phyloP scores from a whole-genome alignment of 2,113 vertebrate genomes.

The Platichthys stellatus region DNA sequence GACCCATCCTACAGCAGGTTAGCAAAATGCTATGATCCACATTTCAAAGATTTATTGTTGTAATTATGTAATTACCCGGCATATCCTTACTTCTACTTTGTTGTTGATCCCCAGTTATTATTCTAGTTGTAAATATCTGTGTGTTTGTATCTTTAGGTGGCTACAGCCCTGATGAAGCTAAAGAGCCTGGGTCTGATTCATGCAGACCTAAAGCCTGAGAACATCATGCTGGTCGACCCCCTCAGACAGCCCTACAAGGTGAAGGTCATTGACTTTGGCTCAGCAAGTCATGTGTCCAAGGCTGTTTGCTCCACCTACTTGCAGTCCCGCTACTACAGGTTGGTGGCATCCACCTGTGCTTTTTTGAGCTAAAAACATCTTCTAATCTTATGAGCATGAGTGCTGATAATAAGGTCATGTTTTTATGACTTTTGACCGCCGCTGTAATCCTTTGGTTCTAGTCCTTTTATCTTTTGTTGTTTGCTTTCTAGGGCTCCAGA shows the following conservation, averaged over 20 bases:
- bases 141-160: conserved; percentile 78
- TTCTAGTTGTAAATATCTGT: not conserved
- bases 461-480: not conserved
- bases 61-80: not conserved
- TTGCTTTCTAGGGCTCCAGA: conserved; percentile 90
- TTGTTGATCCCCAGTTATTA: not conserved
- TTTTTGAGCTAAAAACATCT: not conserved
- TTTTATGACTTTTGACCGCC: too few relatives aligned
- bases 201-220: conserved; percentile 96
- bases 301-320: conserved; percentile 97
- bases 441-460: too few relatives aligned
- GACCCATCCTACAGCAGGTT: conserved; percentile 89
- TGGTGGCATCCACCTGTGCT: not conserved
- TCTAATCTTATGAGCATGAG: not conserved
- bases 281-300: conserved; percentile 95
- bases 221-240: conserved; percentile 98
- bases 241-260: conserved; percentile 94
- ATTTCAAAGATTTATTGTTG: not conserved
- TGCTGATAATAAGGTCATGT: too few relatives aligned
- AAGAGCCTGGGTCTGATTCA: conserved; percentile 97
- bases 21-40: not conserved
- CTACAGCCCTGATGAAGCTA: conserved; percentile 96
- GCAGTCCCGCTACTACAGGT: conserved; percentile 98
- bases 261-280: conserved; percentile 98
- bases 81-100: not conserved